Evolutionary conservation across 1,140 invertebrate species (phyloP).

Genomic region (Oncopodura yosiiana): DNA sequence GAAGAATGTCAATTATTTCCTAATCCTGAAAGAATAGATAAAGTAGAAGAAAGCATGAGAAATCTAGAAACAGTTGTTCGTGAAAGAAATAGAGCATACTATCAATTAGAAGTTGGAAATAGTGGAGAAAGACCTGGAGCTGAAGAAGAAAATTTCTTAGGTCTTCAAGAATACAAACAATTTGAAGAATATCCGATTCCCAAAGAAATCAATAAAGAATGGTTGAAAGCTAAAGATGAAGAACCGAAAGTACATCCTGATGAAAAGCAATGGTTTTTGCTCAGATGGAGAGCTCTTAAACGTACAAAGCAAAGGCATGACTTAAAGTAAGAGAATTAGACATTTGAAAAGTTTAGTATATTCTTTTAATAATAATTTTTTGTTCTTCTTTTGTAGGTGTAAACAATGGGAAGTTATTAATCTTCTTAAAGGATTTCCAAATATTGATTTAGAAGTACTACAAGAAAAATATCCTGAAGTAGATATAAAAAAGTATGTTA

Average conservation of each 20-base stretch:
- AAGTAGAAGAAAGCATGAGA: constrained; percentile 90
- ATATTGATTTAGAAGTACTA: constrained; percentile 60
- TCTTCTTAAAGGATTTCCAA: constrained; percentile 61
- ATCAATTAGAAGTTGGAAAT: constrained; percentile 78
- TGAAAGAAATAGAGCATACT: constrained; percentile 86
- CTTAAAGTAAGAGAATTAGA: constrained; percentile 10
- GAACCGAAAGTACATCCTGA: constrained; percentile 16
- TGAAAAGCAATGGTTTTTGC: constrained; percentile 29
- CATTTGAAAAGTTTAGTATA: neutral
- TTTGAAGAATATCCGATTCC: constrained; percentile 27
- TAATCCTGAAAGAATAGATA: constrained; percentile 89
- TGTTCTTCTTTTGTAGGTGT: constrained; percentile 45
- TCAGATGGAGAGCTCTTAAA: constrained; percentile 15
- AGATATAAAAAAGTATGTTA: constrained; percentile 51
- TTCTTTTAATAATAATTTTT: neutral
- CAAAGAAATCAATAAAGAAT: constrained; percentile 30
- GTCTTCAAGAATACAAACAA: constrained; percentile 18
- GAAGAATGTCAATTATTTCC: constrained; percentile 64
- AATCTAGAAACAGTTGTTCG: constrained; percentile 84
- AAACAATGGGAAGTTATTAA: constrained; percentile 54
- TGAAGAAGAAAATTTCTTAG: constrained; percentile 33
- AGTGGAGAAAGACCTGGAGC: constrained; percentile 59
- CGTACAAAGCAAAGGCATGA: neutral
- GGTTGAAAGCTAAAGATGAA: constrained; percentile 14
- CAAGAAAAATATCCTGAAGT: constrained; percentile 64